Percentiles rank a stretch among this genome's conserved stretches.
Conservation (phyloP, 2,797 vertebrate genomes). For the Echeneis naucrates region DNA sequence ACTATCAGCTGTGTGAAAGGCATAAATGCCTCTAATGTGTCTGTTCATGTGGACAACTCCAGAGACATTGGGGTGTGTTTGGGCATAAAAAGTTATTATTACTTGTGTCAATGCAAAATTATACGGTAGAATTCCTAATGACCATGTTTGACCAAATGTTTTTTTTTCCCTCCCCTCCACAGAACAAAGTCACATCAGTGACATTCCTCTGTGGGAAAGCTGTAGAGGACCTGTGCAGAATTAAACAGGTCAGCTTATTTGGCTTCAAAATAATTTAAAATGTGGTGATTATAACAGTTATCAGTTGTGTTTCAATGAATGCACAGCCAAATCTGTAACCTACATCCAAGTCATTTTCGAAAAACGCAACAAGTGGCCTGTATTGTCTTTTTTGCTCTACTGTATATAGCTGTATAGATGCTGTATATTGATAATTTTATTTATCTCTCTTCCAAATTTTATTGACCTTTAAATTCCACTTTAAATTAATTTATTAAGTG, state of each 20-base stretch:
- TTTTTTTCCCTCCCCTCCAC: constrained; percentile 34
- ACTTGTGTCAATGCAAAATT: background rate
- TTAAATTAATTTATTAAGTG: no score
- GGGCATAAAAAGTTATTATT: background rate
- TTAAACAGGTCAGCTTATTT: constrained; percentile 91
- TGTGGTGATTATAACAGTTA: background rate
- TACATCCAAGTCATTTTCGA: constrained; percentile 12
- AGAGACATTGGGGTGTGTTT: constrained; percentile 93
- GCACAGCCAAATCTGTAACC: background rate
- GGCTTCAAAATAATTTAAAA: background rate
- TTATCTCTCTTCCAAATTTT: background rate
- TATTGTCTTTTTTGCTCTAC: background rate
- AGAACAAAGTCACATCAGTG: constrained; percentile 99
- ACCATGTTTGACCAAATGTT: background rate
- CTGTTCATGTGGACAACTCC: constrained; percentile 98
- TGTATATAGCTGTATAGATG: background rate
- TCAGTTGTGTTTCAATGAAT: constrained; percentile 1
- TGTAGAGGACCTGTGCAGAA: constrained; percentile 97
- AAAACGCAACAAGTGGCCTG: background rate
- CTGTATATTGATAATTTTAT: background rate
- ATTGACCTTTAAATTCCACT: background rate
- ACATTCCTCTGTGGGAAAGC: constrained; percentile 97
- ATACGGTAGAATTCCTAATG: background rate
- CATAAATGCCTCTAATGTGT: constrained; percentile 93
- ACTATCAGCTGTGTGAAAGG: constrained; percentile 99